A percentile compares a stretch with the other conserved stretches of the same genome.
phyloP scores from a whole-genome alignment of 2,797 vertebrate genomes.

The Antennarius maculatus region DNA sequence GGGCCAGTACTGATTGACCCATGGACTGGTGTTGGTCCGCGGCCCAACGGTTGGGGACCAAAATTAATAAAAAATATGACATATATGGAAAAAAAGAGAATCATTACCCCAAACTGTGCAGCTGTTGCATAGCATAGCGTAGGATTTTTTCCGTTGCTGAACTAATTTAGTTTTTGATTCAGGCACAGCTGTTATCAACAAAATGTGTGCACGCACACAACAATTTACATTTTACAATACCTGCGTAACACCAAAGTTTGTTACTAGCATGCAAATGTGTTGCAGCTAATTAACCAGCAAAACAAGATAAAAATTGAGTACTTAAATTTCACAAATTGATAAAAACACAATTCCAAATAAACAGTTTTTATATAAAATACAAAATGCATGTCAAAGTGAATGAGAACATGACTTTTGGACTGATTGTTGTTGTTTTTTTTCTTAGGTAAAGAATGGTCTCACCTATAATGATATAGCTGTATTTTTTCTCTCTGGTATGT shows the following conservation, averaged over 20 bases:
- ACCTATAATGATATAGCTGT: conserved; percentile 10
- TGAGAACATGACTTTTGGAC: background rate
- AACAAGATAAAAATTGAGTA: background rate
- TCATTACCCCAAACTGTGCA: too few relatives aligned
- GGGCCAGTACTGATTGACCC: too few relatives aligned
- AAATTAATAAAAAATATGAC: too few relatives aligned
- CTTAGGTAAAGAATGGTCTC: background rate
- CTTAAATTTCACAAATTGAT: background rate
- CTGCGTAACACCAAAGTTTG: too few relatives aligned
- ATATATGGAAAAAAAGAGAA: too few relatives aligned
- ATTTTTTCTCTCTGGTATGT: conserved; percentile 22
- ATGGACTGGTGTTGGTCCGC: too few relatives aligned
- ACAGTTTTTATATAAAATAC: background rate
- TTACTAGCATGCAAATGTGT: background rate
- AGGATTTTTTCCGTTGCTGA: background rate
- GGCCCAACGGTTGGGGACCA: too few relatives aligned
- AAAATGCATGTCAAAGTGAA: background rate
- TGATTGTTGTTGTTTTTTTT: background rate
- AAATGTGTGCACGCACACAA: too few relatives aligned
- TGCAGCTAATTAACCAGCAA: background rate
- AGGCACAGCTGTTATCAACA: too few relatives aligned
- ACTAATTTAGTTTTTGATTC: background rate
- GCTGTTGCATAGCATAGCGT: too few relatives aligned
- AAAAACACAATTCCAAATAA: background rate
- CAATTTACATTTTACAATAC: too few relatives aligned